A percentile compares a stretch with the other conserved stretches of the same genome.
These are phyloP conservation scores for Drosophila histrio DNA, from an alignment of 2,888 invertebrate genomes.

Conservation along the genomic window DNA sequence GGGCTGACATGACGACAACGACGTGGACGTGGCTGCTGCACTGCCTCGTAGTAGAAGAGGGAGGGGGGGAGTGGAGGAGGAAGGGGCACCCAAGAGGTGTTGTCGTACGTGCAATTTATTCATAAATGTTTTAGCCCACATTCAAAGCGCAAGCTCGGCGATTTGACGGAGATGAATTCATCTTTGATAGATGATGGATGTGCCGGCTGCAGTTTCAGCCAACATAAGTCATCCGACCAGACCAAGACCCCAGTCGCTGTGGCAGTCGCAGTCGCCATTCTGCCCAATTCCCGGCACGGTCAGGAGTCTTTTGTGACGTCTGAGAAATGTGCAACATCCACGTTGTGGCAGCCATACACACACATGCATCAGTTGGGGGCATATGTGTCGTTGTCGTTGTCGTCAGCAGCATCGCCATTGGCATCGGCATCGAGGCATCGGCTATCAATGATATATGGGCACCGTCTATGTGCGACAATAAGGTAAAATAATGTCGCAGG, in stretches of 20 bases:
- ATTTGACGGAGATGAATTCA: slow-evolving; percentile 80
- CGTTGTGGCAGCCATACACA: slow-evolving; percentile 36
- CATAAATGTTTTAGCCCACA: slow-evolving; percentile 80
- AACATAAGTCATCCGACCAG: slow-evolving; percentile 78
- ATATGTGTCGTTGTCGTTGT: slow-evolving; percentile 51
- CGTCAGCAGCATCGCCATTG: slow-evolving; percentile 32
- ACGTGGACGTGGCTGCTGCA: slow-evolving; percentile 45
- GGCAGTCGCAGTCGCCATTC: slow-evolving; percentile 1
- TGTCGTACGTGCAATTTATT: slow-evolving; percentile 81
- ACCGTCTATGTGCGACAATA: slow-evolving; percentile 75
- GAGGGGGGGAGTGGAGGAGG: background rate
- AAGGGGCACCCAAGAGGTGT: slow-evolving; percentile 43
- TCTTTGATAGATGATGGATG: slow-evolving; percentile 81
- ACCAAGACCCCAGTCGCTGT: slow-evolving; percentile 1
- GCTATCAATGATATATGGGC: slow-evolving; percentile 72
- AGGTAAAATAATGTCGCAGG: slow-evolving; percentile 82
- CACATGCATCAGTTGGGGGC: slow-evolving; percentile 13
- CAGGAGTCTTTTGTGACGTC: slow-evolving; percentile 68
- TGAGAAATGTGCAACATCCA: slow-evolving; percentile 80
- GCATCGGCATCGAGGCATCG: slow-evolving; percentile 31
- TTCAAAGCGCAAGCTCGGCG: slow-evolving; percentile 69
- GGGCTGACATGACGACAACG: slow-evolving; percentile 50
- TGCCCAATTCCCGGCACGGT: slow-evolving; percentile 45
- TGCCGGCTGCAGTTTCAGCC: slow-evolving; percentile 79
- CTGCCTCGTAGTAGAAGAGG: background rate